Evolutionary conservation across 2,888 invertebrate species (phyloP), one percentile per base, ranked within the genome.

Genomic region (Chaetogeoica ovagalla): DNA sequence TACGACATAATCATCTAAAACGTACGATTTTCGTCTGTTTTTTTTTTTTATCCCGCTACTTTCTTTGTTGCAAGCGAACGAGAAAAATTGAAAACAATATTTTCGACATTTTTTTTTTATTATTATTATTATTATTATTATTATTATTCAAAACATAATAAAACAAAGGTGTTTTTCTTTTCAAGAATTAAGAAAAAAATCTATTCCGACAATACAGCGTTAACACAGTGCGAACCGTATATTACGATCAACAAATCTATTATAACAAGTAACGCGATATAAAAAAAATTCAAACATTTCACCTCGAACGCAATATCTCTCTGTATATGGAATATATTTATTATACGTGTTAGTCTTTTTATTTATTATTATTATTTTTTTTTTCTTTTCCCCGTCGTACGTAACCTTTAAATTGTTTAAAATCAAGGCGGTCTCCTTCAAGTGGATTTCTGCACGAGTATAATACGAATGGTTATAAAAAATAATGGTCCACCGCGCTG

Each of bases 201-300:
- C 4, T n/a, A 19, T 48, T 30, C 8, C n/a, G 21, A 23, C 1
- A n/a, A 72, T 52, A 48, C 23, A 63, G 6, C 30, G 30, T 52
- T 73, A 59, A 70, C n/a, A 57, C 19, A 57, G 37, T 52, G 52
- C 21, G 62, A 74, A 63, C 39, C 63, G 37, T 30, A 30, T 30
- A 30, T 4, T 4, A 74, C 37, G n/a, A 73, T 62, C 48, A 30
- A 30, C 62, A n/a, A 63, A 21, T 52, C 21, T 21, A 55, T 63
- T 65, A 63, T 55, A 11, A 74, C 65, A 17, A 55, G 11, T 6
- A 74, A 74, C 21, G 21, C 21, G 37, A 63, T 65, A 65, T 1
- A 57, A 70, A 37, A 19, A 55, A 70, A 70, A 70, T 71, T 55
- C 9, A 55, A 57, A 39, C 39, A 65, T 74, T 74, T 74, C 65